Base-by-base conservation (phyloP, 2,797 vertebrate genomes). In the Mycteria americana region DNA sequence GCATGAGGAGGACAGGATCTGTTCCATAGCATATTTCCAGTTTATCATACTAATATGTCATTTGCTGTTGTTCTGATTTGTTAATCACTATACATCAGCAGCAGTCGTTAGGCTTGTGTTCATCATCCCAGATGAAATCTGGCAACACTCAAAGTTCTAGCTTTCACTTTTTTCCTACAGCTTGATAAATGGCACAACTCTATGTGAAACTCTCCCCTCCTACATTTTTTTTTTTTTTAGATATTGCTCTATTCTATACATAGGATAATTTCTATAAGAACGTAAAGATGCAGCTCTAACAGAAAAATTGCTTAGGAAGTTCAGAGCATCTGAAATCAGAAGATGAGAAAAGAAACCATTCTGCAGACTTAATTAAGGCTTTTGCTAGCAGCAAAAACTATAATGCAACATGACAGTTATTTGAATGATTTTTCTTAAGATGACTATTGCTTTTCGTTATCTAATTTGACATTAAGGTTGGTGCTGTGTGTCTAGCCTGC, bases 381-480 rank as follows among this genome's bases (percentile, higher is more conserved):
- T 91, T 95, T 94, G 91, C 95, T 93, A 79, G 77, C 75, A 93
- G 87, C 90, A 95, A 95, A 84, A 90, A 50, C 92, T 88, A 82
- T 96, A 97, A 97, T 88, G 85, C 88, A 97, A 96, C 85, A 91
- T 85, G 97, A 94, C 95, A 94, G 93, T 91, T 96, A 92, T 96
- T 96, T 96, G 95, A 96, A 92, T 96, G 81, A 94, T 93, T 95
- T 96, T 96, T 92, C 72, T 92, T 93, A 95, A 87, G 81, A 96
- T 95, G 94, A 94, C 86, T 94, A 96, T 97, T 95, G 67, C 93
- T 86, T 95, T 97, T 96, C 87, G 91, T 97, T 97, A 97, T 97
- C 94, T 91, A 97, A 97, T 98, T 98, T 98, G 97, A 98, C 96
- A 97, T 97, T 59, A 82, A 96, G 85, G 90, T 88, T 97, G 92